Conservation (phyloP, 2,888 invertebrate species). For the Papilio gigon region DNA sequence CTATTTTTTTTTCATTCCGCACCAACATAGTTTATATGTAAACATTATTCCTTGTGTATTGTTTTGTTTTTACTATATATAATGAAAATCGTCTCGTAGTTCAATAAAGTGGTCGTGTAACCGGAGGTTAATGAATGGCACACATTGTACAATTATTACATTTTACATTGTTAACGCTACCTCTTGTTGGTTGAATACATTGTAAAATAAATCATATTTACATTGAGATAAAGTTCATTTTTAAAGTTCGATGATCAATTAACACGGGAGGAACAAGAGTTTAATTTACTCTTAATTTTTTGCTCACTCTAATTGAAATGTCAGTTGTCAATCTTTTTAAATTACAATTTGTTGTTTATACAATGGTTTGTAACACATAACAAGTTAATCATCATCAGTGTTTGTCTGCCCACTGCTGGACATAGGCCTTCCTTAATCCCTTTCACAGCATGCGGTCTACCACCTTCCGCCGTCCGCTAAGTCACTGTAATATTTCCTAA, state of each 20-base stretch:
- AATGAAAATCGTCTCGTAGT: not conserved
- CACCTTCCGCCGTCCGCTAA: too few relatives aligned
- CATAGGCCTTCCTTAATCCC: too few relatives aligned
- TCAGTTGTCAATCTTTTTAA: not conserved
- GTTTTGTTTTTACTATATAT: not conserved
- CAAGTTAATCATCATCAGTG: not conserved
- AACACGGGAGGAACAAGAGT: not conserved
- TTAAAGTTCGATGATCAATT: not conserved
- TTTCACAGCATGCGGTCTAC: too few relatives aligned
- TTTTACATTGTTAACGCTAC: conserved; percentile 24
- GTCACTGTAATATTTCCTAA: not conserved
- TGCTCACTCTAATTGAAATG: not conserved
- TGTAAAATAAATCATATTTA: not conserved
- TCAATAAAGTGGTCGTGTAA: not conserved
- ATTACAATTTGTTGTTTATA: not conserved
- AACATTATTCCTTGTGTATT: too few relatives aligned
- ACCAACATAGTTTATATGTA: too few relatives aligned
- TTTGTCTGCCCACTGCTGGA: too few relatives aligned
- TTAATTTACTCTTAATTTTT: conserved; percentile 2
- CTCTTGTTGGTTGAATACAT: not conserved
- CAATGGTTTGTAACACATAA: not conserved
- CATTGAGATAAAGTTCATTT: not conserved
- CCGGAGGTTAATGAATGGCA: conserved; percentile 23
- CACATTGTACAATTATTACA: conserved; percentile 11
- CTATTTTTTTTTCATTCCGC: too few relatives aligned